These are phyloP conservation scores for Saturnia pavonia DNA, from an alignment of 2,888 invertebrate genomes.

Conservation along the genomic window DNA sequence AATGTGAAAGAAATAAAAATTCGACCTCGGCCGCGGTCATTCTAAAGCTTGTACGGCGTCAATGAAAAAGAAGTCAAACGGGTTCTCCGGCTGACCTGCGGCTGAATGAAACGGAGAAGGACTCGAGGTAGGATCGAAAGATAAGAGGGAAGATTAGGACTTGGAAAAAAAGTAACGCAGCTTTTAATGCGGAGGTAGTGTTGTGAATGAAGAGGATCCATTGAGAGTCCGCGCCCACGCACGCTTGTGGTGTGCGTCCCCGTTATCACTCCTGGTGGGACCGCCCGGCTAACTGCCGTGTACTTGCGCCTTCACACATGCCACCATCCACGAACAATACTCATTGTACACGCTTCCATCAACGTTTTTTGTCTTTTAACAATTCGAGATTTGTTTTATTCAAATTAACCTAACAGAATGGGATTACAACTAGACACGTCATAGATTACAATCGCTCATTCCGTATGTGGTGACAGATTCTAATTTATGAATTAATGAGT, in stretches of 20 bases:
- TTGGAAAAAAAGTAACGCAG: conserved; percentile 72
- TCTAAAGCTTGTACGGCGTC: conserved; percentile 77
- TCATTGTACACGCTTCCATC: conserved; percentile 52
- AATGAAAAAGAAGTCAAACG: conserved; percentile 80
- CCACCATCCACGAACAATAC: conserved; percentile 51
- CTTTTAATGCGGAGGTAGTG: conserved; percentile 77
- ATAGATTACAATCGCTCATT: conserved; percentile 30
- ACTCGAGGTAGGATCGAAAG: conserved; percentile 74
- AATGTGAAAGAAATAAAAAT: conserved; percentile 82
- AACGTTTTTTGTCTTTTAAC: conserved; percentile 52
- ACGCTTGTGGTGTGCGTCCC: conserved; percentile 45
- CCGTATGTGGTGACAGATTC: conserved; percentile 5
- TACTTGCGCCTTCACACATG: conserved; percentile 28
- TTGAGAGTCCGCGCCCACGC: conserved; percentile 78
- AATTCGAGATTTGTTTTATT: conserved; percentile 57
- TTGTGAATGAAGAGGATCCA: conserved; percentile 80
- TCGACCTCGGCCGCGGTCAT: conserved; percentile 81
- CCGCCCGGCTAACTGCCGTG: conserved; percentile 43
- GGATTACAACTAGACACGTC: conserved; percentile 46
- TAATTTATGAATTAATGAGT: conserved; percentile 1
- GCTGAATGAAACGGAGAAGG: conserved; percentile 79
- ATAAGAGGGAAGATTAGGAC: conserved; percentile 79
- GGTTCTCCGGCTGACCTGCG: conserved; percentile 73
- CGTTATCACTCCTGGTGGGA: conserved; percentile 48
- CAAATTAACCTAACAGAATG: conserved; percentile 52